phyloP scores from a whole-genome alignment of 2,797 vertebrate species.

The Sebastes miniatus region DNA sequence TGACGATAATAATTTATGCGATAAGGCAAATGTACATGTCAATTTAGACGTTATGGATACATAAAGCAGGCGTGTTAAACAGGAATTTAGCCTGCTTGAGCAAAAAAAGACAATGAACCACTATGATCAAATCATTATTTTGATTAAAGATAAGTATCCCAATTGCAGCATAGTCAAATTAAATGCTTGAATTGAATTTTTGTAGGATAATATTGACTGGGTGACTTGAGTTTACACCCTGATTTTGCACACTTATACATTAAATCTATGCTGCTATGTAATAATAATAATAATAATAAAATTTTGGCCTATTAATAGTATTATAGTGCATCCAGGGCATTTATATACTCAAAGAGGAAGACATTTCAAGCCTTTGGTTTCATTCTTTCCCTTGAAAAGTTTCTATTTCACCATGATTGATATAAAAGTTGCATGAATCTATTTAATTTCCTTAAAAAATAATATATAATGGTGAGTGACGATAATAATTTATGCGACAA shows the following conservation, averaged over 20 bases:
- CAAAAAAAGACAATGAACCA: background rate
- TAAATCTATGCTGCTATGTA: background rate
- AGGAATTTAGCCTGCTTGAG: background rate
- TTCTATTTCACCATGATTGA: background rate
- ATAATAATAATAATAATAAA: too few relatives aligned
- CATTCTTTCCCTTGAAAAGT: background rate
- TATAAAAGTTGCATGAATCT: background rate
- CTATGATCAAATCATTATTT: background rate
- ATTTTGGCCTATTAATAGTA: background rate
- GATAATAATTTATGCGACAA: conserved; percentile 36
- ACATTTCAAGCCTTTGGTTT: background rate
- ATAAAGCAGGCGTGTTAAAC: background rate
- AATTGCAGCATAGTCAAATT: background rate
- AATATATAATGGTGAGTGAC: background rate
- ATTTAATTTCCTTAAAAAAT: background rate
- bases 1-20: conserved; percentile 32
- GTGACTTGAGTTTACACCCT: background rate
- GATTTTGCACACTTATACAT: background rate
- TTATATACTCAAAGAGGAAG: background rate
- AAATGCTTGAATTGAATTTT: background rate
- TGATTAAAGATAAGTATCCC: background rate
- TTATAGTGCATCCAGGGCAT: background rate
- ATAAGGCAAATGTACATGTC: conserved; percentile 42
- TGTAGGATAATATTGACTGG: background rate
- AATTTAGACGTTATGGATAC: background rate